Evolutionary conservation across 2,113 vertebrate species (phyloP).

Genomic region (Formicarius rufipectus): DNA sequence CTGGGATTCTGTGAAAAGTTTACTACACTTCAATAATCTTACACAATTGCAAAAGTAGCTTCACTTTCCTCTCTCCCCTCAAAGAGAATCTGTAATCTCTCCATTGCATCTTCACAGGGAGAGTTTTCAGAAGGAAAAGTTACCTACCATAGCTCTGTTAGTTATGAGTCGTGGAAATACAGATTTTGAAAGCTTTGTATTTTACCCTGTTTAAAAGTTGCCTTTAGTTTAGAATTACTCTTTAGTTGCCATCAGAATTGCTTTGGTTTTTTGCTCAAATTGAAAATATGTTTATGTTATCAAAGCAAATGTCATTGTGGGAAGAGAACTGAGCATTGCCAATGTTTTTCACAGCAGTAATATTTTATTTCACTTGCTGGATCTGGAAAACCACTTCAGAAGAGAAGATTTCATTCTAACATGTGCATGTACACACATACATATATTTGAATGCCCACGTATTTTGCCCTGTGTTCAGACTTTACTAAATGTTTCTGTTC

Average conservation of each 20-base stretch:
- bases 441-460: not conserved
- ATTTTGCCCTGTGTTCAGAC: not conserved
- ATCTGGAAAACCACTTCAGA: not conserved
- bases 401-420: not conserved
- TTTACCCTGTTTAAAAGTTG: not conserved
- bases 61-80: not conserved
- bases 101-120: not conserved
- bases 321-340: not conserved
- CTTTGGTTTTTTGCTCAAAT: not conserved
- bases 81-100: not conserved
- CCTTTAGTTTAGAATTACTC: not conserved
- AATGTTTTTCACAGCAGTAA: not conserved
- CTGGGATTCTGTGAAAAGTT: not conserved
- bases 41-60: not conserved
- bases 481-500: not conserved
- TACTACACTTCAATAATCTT: not conserved
- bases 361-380: not conserved
- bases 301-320: not conserved
- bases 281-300: constrained; percentile 8
- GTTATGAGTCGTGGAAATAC: not conserved
- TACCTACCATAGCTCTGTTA: not conserved
- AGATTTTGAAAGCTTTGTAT: not conserved
- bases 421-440: not conserved
- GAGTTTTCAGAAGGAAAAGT: not conserved
- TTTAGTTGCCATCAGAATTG: not conserved